Evolutionary conservation across 1,140 invertebrate genomes (phyloP).

Genomic region (Drosophila parvula): DNA sequence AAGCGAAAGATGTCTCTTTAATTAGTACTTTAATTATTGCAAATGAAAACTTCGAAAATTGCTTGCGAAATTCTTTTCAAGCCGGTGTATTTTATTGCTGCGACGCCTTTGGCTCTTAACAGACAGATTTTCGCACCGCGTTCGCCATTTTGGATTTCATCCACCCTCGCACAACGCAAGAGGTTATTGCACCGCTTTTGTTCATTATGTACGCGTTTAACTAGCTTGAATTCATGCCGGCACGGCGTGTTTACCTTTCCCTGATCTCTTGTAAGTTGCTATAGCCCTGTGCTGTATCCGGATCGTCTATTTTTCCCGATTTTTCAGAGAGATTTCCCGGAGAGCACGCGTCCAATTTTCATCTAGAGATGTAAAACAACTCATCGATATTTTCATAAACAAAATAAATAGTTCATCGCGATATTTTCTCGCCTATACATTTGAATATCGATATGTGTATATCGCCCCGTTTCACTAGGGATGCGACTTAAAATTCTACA

Average conservation of each 20-base stretch:
- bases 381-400: too few relatives aligned
- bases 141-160: slow-evolving; percentile 73
- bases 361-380: not conserved
- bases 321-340: slow-evolving; percentile 23
- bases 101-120: slow-evolving; percentile 12
- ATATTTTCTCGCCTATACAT: too few relatives aligned
- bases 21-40: not conserved
- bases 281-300: not conserved
- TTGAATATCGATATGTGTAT: not conserved
- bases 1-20: not conserved
- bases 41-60: not conserved
- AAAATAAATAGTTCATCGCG: too few relatives aligned
- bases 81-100: slow-evolving; percentile 25
- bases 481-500: too few relatives aligned
- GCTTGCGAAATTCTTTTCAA: slow-evolving; percentile 2
- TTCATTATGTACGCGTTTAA: not conserved
- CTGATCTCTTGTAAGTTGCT: not conserved
- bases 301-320: slow-evolving; percentile 1
- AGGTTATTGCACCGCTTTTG: slow-evolving; percentile 2
- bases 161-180: slow-evolving; percentile 14
- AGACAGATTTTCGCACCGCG: slow-evolving; percentile 48
- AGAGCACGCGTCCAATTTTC: slow-evolving; percentile 39
- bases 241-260: slow-evolving; percentile 8
- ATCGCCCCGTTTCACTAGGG: not conserved
- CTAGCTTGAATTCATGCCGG: not conserved